Base-by-base conservation (phyloP, 2,797 vertebrate genomes). In the Xenentodon cancila region DNA sequence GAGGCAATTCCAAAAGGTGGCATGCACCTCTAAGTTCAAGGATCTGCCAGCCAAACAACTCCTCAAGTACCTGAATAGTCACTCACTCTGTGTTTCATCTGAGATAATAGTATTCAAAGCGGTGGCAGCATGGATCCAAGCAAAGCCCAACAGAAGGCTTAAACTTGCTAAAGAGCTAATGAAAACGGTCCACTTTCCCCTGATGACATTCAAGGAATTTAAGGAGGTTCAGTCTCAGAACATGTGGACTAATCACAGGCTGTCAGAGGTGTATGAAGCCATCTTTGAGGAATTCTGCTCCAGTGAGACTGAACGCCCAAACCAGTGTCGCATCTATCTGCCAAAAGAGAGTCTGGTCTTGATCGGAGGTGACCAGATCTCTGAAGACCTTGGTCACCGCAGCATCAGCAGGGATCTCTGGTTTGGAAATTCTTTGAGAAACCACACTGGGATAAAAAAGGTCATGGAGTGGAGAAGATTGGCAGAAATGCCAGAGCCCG, bases 161-260 rank as follows among this genome's bases (percentile, higher is more conserved):
- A 76, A 73, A 7, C 72, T 91, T 0, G 92, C 94, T 1, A 90
- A 84, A 61, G 86, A 90, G 37, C 71, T 97, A 1, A 89, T 97
- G 91, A 87, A 61, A 17, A 94, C 90, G 0, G 85, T 97, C 46
- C 92, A 95, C 25, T 98, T 97, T 53, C 85, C 95, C 13, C 85
- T 97, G 48, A 97, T 97, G 97, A 96, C 96, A 0, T 94, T 93
- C 53, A 80, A 84, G 18, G 96, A 98, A 75, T 93, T 98, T 73
- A 91, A 91, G 64, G 95, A 94, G 70, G 94, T 97, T 6, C 85
- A 82, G 0, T 88, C 92, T 0, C 77, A 92, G 2, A 88, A 89
- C 30, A 71, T 91, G 55, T 90, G 87, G 88, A 75, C 68, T 0
- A 30, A 88, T 46, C 65, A 12, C 25, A 69, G 55, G n/a, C 68